These are phyloP conservation scores for Ellobius talpinus DNA, from an alignment of 2,113 vertebrate species.

Conservation along the genomic window DNA sequence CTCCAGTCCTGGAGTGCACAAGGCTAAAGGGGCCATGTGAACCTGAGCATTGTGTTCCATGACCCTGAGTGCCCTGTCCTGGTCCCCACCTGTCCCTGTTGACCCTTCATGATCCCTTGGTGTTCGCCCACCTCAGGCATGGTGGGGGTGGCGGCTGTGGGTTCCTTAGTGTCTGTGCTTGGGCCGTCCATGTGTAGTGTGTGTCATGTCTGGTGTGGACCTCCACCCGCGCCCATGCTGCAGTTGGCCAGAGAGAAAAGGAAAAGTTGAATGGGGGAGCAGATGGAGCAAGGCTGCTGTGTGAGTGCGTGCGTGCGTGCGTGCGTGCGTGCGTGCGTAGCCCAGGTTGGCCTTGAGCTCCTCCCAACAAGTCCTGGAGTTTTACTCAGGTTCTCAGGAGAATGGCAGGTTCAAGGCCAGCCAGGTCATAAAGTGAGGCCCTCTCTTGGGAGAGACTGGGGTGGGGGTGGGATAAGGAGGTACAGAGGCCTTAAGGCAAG, in stretches of 20 bases:
- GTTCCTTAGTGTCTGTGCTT: not conserved
- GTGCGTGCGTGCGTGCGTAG: too few relatives aligned
- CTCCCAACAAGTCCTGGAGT: not conserved
- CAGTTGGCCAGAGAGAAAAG: not conserved
- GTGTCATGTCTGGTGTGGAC: not conserved
- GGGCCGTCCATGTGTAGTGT: not conserved
- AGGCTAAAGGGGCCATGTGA: not conserved
- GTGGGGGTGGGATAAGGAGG: too few relatives aligned
- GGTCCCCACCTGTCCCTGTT: not conserved
- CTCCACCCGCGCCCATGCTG: not conserved
- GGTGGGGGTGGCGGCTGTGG: not conserved
- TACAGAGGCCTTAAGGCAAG: not conserved
- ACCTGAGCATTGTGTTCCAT: too few relatives aligned
- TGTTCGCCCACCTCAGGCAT: not conserved
- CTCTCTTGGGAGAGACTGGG: not conserved
- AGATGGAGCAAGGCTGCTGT: not conserved
- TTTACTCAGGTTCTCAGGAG: not conserved
- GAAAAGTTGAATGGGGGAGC: not conserved
- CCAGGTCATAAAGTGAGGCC: not conserved
- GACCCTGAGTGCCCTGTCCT: not conserved
- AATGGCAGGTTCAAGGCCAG: not conserved
- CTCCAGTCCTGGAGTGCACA: not conserved
- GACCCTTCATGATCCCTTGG: not conserved
- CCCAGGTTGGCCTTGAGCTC: not conserved
- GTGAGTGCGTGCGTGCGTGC: rapidly evolving